These are phyloP conservation scores for Lamellibrachia columna DNA, from an alignment of 2,888 invertebrate species.

Conservation along the genomic window DNA sequence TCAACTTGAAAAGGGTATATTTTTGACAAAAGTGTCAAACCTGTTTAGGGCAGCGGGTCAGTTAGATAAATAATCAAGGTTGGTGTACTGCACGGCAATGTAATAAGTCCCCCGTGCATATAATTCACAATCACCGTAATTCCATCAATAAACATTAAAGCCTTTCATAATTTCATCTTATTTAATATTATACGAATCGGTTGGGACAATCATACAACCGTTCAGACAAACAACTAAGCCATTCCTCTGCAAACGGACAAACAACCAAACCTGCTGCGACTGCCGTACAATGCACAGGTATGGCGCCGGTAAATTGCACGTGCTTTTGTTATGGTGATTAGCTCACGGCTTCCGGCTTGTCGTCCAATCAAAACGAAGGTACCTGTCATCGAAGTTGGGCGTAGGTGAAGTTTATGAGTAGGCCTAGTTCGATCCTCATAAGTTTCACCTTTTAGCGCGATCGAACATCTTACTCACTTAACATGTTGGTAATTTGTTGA, in stretches of 20 bases:
- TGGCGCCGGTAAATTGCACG: background rate
- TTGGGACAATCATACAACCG: no score
- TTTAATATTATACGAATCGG: no score
- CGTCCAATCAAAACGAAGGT: background rate
- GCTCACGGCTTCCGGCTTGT: background rate
- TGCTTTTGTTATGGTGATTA: constrained; percentile 12
- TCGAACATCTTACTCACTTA: background rate
- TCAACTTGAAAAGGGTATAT: no score
- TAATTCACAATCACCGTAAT: no score
- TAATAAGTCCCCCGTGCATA: no score
- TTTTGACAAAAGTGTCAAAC: no score
- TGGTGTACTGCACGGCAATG: no score
- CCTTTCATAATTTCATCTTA: no score
- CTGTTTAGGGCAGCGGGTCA: no score
- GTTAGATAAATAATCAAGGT: no score
- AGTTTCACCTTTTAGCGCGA: background rate
- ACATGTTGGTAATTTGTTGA: background rate
- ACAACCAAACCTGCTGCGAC: background rate
- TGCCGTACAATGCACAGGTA: background rate
- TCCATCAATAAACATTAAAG: no score
- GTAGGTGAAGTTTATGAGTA: background rate
- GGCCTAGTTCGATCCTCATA: background rate
- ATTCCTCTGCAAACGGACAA: background rate
- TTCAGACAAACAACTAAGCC: background rate
- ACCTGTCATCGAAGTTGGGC: background rate